Evolutionary conservation across 2,113 vertebrate genomes (phyloP).

Genomic region (Lasiurus borealis): DNA sequence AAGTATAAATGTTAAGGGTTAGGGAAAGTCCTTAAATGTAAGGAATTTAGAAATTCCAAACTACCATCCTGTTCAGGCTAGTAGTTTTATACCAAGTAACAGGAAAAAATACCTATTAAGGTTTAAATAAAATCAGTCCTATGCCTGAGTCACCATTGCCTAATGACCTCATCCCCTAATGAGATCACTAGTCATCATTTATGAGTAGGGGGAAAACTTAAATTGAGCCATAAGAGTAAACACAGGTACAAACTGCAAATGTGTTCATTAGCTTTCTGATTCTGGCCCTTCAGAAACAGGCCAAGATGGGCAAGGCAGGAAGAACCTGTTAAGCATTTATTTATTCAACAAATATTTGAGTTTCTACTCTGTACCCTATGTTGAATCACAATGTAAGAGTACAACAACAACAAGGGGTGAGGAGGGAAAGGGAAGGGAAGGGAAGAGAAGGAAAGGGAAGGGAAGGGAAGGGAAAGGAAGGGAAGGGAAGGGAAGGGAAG

Average conservation of each 20-base stretch:
- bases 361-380: background rate
- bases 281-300: background rate
- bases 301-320: background rate
- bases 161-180: background rate
- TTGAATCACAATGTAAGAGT: background rate
- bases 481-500: background rate
- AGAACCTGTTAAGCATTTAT: background rate
- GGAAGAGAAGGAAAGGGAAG: background rate
- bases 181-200: background rate
- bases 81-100: background rate
- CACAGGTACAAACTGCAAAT: background rate
- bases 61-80: background rate
- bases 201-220: background rate
- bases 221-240: background rate
- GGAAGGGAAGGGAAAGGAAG: background rate
- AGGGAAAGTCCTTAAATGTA: background rate
- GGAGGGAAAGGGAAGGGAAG: background rate
- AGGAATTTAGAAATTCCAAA: conserved; percentile 1
- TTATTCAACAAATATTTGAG: background rate
- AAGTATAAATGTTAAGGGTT: background rate
- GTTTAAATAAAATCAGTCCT: background rate
- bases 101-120: background rate
- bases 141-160: background rate
- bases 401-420: background rate
- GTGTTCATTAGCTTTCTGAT: background rate